Evolutionary conservation across 2,888 invertebrate species (phyloP), one percentile per base, ranked within the genome.

Genomic region (Protophormia terraenovae): DNA sequence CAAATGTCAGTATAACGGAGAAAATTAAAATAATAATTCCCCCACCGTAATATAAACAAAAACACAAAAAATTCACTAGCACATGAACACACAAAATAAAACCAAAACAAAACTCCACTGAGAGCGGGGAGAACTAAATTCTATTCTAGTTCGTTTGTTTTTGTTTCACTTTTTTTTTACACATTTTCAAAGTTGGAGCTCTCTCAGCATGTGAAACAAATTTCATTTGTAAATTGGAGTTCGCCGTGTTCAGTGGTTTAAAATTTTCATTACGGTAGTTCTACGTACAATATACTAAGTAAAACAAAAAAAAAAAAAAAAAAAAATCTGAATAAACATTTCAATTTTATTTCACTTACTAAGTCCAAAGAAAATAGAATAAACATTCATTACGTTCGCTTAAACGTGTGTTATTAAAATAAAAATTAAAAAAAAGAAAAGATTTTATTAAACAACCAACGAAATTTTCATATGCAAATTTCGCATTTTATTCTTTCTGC

Each of bases 191-290:
- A 67, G 84, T 73, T 84, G 80, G 35, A 72, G 60, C 80, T 73
- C 77, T 77, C 84, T 81, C 67, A 10, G 22, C 67, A 41, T 77
- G 62, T 73, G 67, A 72, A 69, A 60, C 14, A 60, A 7, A 67
- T 77, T 77, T 81, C 81, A 84, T 84, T 81, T 62, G 67, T 69
- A 81, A 73, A 84, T 64, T 73, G 84, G 73, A 81, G 81, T 81
- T 81, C 84, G 47, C 14, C 69, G 73, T 53, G 84, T 77, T 81
- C 62, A 62, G 84, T 62, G 32, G 73, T 78, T 69, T 35, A 45
- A 27, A 60, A 62, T 41, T 67, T 77, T 58, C 14, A n/a, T 55
- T 58, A 77, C 77, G 77, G 77, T 16, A 22, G 50, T 50, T 50
- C 50, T 29, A 32, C 41, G 35, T 35, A 27, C 0, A 29, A n/a